Evolutionary conservation across 2,113 vertebrate genomes (phyloP).

Genomic region (Antechinus stuartii): DNA sequence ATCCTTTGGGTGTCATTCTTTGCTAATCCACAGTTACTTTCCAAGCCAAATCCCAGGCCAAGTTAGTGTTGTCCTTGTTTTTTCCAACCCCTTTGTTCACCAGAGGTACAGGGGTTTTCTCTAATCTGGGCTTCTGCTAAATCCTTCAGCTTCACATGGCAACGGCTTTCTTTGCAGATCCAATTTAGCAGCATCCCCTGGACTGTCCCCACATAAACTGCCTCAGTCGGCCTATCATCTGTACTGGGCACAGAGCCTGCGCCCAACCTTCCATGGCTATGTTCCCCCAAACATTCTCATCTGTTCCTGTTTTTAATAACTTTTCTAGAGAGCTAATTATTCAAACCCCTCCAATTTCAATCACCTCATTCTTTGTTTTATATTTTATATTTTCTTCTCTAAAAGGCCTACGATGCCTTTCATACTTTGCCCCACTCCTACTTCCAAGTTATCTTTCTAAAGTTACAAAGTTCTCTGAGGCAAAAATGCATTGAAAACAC

Average conservation of each 20-base stretch:
- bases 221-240: neutral
- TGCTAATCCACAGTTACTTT: slow-evolving; percentile 25
- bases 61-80: neutral
- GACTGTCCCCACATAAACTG: neutral
- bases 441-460: neutral
- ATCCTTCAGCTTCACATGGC: neutral
- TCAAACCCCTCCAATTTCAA: neutral
- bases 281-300: neutral
- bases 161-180: neutral
- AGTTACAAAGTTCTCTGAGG: neutral
- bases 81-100: neutral
- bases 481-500: neutral
- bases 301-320: slow-evolving; percentile 1
- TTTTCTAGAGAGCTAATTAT: slow-evolving; percentile 2
- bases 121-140: neutral
- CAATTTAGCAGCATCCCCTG: neutral
- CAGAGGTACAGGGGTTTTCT: neutral
- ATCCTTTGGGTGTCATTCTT: slow-evolving; percentile 15
- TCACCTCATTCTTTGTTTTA: neutral
- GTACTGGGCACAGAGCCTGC: neutral
- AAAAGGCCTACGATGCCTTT: neutral
- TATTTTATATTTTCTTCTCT: neutral
- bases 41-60: neutral
- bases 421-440: neutral
- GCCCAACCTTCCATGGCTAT: neutral